These are phyloP conservation scores for Episyrphus balteatus DNA, from an alignment of 1,140 invertebrate species.

Conservation along the genomic window DNA sequence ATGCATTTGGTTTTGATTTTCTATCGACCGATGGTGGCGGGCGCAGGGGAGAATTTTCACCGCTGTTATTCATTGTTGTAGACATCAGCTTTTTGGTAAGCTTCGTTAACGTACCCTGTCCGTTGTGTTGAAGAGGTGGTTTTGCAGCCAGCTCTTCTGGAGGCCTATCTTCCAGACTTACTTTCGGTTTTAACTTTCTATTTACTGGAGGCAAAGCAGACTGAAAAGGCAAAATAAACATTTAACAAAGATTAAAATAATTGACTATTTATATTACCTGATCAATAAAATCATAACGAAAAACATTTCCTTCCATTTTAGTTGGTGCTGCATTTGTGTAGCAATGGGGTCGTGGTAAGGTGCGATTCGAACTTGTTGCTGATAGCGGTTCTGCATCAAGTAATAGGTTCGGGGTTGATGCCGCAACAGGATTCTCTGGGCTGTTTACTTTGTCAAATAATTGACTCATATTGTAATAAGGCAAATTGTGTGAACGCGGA, in stretches of 20 bases:
- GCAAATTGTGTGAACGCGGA: constrained; percentile 50
- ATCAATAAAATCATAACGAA: constrained; percentile 42
- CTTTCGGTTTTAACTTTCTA: constrained; percentile 64
- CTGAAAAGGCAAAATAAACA: constrained; percentile 25
- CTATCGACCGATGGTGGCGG: constrained; percentile 27
- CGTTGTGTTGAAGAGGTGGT: constrained; percentile 9
- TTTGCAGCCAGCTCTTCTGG: constrained; percentile 31
- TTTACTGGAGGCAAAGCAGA: constrained; percentile 59
- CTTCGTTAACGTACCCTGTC: constrained; percentile 12
- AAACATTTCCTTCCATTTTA: constrained; percentile 44
- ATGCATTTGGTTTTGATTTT: constrained; percentile 30
- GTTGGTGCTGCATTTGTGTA: constrained; percentile 61
- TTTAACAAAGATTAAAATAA: constrained; percentile 2
- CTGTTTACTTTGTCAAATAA: constrained; percentile 27
- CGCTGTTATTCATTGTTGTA: constrained; percentile 24
- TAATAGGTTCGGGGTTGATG: constrained; percentile 32
- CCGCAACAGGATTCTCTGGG: constrained; percentile 26
- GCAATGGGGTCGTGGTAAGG: constrained; percentile 43
- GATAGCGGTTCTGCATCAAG: constrained; percentile 4
- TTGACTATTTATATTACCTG: constrained; percentile 7
- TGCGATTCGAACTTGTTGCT: constrained; percentile 8
- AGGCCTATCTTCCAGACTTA: constrained; percentile 47
- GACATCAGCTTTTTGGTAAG: constrained; percentile 17
- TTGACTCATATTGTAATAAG: constrained; percentile 33
- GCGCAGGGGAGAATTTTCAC: constrained; percentile 3